These are phyloP conservation scores for Drosophila nr. perissopoda DNA, from an alignment of 2,888 invertebrate genomes.

Conservation along the genomic window DNA sequence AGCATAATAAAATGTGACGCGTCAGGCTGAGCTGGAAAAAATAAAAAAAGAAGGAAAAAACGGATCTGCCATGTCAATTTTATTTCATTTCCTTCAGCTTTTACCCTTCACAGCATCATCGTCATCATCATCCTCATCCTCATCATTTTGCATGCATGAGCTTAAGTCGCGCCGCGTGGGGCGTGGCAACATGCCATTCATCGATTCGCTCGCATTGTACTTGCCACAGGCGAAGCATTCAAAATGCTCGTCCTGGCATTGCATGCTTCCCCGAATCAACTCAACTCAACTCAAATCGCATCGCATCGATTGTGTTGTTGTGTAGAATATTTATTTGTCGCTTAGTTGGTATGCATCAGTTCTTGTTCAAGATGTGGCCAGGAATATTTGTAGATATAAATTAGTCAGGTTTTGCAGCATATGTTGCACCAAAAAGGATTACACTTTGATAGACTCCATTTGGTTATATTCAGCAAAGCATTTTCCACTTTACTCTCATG, in stretches of 20 bases:
- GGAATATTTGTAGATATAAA: neutral
- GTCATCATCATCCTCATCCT: slow-evolving; percentile 25
- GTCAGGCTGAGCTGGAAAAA: slow-evolving; percentile 24
- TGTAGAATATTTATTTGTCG: slow-evolving; percentile 6
- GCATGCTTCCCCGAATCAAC: slow-evolving; percentile 33
- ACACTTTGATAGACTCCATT: neutral
- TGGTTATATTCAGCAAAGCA: neutral
- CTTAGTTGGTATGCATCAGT: neutral
- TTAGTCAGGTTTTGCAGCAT: slow-evolving; percentile 18
- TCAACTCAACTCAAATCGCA: slow-evolving; percentile 16
- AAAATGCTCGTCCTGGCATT: slow-evolving; percentile 20
- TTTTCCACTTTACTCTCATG: neutral
- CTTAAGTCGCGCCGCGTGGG: slow-evolving; percentile 9
- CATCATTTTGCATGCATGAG: slow-evolving; percentile 32
- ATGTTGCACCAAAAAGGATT: neutral
- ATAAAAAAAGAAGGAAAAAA: slow-evolving; percentile 4
- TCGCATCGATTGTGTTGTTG: slow-evolving; percentile 11
- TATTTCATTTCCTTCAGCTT: slow-evolving; percentile 48
- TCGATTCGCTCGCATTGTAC: slow-evolving; percentile 22
- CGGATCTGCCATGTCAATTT: slow-evolving; percentile 61
- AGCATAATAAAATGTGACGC: slow-evolving; percentile 46
- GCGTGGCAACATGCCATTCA: slow-evolving; percentile 16
- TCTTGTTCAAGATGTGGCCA: neutral
- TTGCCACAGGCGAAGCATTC: slow-evolving; percentile 56
- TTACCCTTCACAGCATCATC: slow-evolving; percentile 9